These are phyloP conservation scores for Oxyruncus cristatus DNA, from an alignment of 2,113 vertebrate species.

Conservation along the genomic window DNA sequence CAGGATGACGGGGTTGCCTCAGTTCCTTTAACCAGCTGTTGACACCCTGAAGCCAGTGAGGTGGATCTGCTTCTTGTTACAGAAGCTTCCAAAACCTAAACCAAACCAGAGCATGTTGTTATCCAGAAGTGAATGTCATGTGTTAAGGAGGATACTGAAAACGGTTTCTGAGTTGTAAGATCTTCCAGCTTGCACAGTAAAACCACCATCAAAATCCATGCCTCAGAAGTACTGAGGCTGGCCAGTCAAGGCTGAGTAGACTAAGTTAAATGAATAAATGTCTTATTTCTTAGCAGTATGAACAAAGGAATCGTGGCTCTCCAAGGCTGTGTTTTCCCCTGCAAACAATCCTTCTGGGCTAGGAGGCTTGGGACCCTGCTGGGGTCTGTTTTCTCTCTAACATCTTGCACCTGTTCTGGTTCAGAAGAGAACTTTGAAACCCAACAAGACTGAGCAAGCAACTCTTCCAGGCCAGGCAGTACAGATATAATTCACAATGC, in stretches of 20 bases:
- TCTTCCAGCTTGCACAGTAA: neutral
- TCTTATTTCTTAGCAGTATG: neutral
- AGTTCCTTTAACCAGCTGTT: neutral
- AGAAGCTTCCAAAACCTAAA: neutral
- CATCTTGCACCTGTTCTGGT: neutral
- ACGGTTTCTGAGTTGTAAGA: neutral
- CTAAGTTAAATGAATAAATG: neutral
- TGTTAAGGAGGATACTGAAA: neutral
- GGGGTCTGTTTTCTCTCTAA: neutral
- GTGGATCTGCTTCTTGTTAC: neutral
- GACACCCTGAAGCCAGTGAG: neutral
- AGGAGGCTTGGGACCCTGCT: neutral
- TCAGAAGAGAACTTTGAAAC: neutral
- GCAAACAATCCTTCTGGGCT: neutral
- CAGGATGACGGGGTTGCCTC: rapidly evolving
- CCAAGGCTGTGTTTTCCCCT: neutral
- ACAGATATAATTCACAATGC: neutral
- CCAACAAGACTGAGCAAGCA: neutral
- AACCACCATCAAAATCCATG: neutral
- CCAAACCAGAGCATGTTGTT: neutral
- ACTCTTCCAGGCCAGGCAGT: neutral
- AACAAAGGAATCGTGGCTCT: neutral
- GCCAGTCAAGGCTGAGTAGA: neutral
- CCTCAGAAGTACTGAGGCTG: neutral
- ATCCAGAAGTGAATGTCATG: neutral